Evolutionary conservation across 2,888 invertebrate species (phyloP), one percentile per base, ranked within the genome.

Genomic region (Rhyacophila evoluta): DNA sequence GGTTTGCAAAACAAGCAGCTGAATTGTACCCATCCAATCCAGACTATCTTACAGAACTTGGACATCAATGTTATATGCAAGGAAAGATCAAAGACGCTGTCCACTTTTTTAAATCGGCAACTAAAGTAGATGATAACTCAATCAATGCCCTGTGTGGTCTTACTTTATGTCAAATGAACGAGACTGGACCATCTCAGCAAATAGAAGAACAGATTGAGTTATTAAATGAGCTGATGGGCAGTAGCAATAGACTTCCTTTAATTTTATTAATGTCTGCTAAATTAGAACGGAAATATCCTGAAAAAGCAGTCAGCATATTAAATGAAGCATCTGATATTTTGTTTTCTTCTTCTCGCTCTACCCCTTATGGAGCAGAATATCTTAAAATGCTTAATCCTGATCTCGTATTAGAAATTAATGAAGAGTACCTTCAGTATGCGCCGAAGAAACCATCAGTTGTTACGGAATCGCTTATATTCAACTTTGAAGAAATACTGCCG

Each of bases 181-280:
- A 96, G 83, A 92, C 92, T 84, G 94, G 95, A 29, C 88, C 90
- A 0, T 91, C 92, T 1, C 94, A 94, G 38, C 93, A 95, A 84
- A 93, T 96, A 0, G 91, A 93, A 8, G 95, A 97, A 83, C 98
- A 98, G 87, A 90, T 98, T 37, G 95, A 97, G 83, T 93, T 97
- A 84, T 88, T 98, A 1, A 92, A 93, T 85, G 96, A 97, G 87
- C 89, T 95, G 25, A 94, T 95, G 86, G 93, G 93, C 83, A 91
- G 93, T 8, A 89, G 91, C 4, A 91, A 91, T 68, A 92, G 93
- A 78, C 89, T 94, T 15, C 93, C 95, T 29, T 87, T 95, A 67
- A 85, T 95, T 2, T 87, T 93, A 41, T 91, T 93, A 80, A 88
- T 96, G 85, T 92, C 93, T 10, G 93, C 95, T 0, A 93, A 93